Evolutionary conservation across 2,113 vertebrate species (phyloP).

Genomic region (Laterallus jamaicensis): DNA sequence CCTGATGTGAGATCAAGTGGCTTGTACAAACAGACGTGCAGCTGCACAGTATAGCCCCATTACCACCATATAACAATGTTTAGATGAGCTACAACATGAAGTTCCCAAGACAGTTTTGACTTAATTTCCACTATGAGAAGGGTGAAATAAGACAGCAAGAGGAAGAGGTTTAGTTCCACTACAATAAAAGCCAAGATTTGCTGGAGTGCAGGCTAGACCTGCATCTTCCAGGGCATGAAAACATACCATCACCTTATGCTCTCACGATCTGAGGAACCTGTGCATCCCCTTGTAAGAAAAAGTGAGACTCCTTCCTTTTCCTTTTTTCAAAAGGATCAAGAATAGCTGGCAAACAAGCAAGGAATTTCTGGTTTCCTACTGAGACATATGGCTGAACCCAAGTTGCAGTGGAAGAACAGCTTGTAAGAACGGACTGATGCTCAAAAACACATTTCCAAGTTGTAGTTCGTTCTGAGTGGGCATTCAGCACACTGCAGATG

Average conservation of each 20-base stretch:
- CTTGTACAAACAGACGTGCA: background rate
- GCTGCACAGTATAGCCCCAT: background rate
- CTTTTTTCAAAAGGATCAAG: background rate
- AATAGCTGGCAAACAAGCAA: background rate
- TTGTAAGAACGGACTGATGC: background rate
- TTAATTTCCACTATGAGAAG: background rate
- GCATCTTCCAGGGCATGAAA: background rate
- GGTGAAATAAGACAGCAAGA: background rate
- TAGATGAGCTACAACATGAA: background rate
- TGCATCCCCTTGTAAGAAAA: background rate
- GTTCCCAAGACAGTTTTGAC: background rate
- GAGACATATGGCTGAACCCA: background rate
- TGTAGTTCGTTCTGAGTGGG: background rate
- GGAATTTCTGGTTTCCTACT: background rate
- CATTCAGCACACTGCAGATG: background rate
- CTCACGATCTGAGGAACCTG: background rate
- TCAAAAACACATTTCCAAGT: background rate
- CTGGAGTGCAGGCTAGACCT: background rate
- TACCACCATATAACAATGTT: background rate
- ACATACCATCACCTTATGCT: background rate
- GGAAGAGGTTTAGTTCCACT: background rate
- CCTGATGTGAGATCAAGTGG: background rate
- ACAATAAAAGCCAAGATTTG: background rate
- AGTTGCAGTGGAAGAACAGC: background rate
- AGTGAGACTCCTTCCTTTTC: background rate